Evolutionary conservation across 2,113 vertebrate genomes (phyloP).

Genomic region (Melanerpes aurifrons): DNA sequence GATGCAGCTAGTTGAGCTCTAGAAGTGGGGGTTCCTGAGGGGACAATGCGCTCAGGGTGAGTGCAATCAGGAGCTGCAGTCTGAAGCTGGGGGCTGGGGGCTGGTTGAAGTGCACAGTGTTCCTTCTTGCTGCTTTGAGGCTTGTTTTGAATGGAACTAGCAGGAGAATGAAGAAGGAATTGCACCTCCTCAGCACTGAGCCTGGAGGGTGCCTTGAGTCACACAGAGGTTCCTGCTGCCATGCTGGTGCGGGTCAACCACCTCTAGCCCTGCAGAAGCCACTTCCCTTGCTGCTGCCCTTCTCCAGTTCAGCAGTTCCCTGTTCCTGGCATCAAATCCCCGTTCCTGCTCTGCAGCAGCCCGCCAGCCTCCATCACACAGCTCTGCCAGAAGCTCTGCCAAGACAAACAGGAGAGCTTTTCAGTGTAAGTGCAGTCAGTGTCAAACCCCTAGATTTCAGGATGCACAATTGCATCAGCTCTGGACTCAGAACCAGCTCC

Average conservation of each 20-base stretch:
- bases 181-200: neutral
- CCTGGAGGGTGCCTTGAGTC: neutral
- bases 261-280: neutral
- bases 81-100: neutral
- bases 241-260: neutral
- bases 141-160: neutral
- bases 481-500: neutral
- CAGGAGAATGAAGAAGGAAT: neutral
- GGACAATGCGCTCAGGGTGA: neutral
- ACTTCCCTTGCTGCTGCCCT: neutral
- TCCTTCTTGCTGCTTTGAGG: neutral
- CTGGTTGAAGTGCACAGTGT: neutral
- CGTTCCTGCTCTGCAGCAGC: neutral
- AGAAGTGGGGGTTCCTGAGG: neutral
- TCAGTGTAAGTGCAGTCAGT: slow-evolving; percentile 37
- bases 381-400: slow-evolving; percentile 59
- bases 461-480: neutral
- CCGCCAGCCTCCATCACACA: slow-evolving; percentile 45
- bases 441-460: slow-evolving; percentile 8
- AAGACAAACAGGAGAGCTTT: slow-evolving; percentile 46
- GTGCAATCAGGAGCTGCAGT: neutral
- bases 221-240: neutral
- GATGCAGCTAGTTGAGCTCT: neutral
- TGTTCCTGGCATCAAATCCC: slow-evolving; percentile 20
- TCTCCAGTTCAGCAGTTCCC: neutral